These are phyloP conservation scores for Mustela nigripes DNA, from an alignment of 2,113 vertebrate species.

Conservation along the genomic window DNA sequence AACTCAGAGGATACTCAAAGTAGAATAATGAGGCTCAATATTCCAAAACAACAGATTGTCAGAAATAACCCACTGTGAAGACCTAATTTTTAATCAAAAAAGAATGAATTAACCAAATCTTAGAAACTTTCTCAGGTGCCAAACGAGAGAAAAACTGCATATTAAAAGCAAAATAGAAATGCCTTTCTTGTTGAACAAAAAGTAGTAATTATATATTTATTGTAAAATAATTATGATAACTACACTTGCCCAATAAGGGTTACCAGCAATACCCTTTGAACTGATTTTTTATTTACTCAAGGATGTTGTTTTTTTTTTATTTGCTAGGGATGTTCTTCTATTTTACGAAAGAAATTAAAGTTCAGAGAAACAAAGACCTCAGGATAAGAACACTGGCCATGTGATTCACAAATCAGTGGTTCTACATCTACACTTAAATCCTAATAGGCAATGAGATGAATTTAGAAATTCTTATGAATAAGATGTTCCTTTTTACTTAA, in stretches of 20 bases:
- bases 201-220: slow-evolving; percentile 17
- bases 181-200: not conserved
- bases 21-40: not conserved
- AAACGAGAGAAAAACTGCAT: slow-evolving; percentile 12
- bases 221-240: slow-evolving; percentile 45
- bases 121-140: not conserved
- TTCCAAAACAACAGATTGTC: not conserved
- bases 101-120: not conserved
- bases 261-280: not conserved
- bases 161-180: not conserved
- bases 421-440: not conserved
- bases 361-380: not conserved
- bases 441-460: not conserved
- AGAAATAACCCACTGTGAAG: not conserved
- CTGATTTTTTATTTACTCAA: not conserved
- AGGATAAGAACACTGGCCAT: not conserved
- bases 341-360: not conserved
- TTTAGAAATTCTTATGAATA: not conserved
- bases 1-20: not conserved
- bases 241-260: not conserved
- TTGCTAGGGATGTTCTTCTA: not conserved
- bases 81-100: not conserved
- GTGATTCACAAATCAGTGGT: not conserved
- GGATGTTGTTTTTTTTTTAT: not conserved
- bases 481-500: not conserved